These are phyloP conservation scores for Gortyna flavago DNA, from an alignment of 2,888 invertebrate species.

Conservation along the genomic window DNA sequence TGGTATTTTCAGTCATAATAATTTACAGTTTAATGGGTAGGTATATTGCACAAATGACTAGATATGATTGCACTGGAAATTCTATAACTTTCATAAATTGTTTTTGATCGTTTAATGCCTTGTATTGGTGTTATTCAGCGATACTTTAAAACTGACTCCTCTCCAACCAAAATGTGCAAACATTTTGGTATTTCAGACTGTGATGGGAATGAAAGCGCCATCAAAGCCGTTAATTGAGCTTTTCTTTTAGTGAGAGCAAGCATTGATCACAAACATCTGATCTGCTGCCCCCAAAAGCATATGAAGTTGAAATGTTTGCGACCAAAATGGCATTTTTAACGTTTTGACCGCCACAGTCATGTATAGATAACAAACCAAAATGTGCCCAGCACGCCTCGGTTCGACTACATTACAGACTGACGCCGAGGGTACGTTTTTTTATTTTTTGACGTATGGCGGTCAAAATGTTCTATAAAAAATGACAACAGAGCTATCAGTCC, in stretches of 20 bases:
- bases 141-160: conserved; percentile 36
- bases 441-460: too few species aligned
- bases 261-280: conserved; percentile 8
- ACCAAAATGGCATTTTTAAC: conserved; percentile 11
- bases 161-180: conserved; percentile 39
- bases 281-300: background rate
- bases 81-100: background rate
- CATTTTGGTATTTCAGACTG: conserved; percentile 57
- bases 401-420: too few species aligned
- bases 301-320: background rate
- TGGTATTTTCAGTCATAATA: conserved; percentile 24
- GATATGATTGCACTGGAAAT: conserved; percentile 4
- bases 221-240: conserved; percentile 37
- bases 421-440: too few species aligned
- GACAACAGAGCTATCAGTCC: conserved; percentile 11
- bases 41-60: conserved; percentile 32
- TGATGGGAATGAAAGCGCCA: conserved; percentile 43
- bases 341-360: too few species aligned
- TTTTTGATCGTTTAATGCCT: background rate
- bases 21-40: conserved; percentile 14
- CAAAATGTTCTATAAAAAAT: conserved; percentile 12
- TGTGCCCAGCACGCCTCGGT: too few species aligned
- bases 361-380: too few species aligned
- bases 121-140: conserved; percentile 2
- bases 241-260: conserved; percentile 20